These are phyloP conservation scores for Tragelaphus imberbis DNA, from an alignment of 2,113 vertebrate genomes.

Conservation along the genomic window DNA sequence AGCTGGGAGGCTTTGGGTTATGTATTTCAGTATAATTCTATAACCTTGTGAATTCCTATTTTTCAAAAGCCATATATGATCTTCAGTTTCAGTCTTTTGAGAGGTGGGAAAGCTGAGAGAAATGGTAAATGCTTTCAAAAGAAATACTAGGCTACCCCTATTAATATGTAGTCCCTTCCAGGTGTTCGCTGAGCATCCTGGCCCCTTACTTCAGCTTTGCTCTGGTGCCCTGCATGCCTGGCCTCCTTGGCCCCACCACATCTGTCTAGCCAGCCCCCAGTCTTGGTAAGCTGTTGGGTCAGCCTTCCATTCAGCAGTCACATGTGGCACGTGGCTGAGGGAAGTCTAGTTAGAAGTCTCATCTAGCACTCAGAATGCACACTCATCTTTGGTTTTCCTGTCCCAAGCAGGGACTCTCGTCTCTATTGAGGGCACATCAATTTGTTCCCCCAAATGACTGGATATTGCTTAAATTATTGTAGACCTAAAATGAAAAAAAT, in stretches of 20 bases:
- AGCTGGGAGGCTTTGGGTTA: background rate
- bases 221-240: accelerated
- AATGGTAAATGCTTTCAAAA: background rate
- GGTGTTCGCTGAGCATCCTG: accelerated
- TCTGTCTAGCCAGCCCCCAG: background rate
- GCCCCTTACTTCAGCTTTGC: background rate
- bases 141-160: background rate
- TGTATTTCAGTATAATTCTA: background rate
- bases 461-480: background rate
- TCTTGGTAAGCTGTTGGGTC: background rate
- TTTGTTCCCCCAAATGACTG: background rate
- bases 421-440: background rate
- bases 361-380: background rate
- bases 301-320: background rate
- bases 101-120: background rate
- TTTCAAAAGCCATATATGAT: background rate
- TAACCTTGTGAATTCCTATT: background rate
- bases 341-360: background rate
- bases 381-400: background rate
- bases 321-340: background rate
- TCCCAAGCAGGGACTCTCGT: background rate
- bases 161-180: background rate
- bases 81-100: background rate
- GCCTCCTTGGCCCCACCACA: background rate
- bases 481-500: background rate